These are phyloP conservation scores for Paradoxurus hermaphroditus DNA, from an alignment of 2,113 vertebrate species.

Conservation along the genomic window DNA sequence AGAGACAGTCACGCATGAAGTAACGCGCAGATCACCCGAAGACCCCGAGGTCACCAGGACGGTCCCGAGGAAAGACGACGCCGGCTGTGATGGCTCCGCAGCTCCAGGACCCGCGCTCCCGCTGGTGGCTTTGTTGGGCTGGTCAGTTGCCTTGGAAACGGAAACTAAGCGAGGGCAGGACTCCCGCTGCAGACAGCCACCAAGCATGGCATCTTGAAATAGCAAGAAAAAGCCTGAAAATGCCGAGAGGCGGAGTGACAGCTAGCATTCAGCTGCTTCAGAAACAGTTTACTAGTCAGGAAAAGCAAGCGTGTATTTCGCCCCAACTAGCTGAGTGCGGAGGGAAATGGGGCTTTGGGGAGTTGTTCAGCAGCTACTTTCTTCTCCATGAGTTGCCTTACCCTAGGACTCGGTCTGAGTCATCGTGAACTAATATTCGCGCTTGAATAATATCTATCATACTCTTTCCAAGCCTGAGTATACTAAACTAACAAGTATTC, in stretches of 20 bases:
- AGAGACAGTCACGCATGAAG: constrained; percentile 60
- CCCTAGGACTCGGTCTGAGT: not conserved
- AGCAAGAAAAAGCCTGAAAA: not conserved
- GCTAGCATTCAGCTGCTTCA: not conserved
- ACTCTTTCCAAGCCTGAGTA: not conserved
- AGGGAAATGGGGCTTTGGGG: not conserved
- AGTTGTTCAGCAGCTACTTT: fast-evolving
- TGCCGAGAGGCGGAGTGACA: not conserved
- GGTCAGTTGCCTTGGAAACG: constrained; percentile 86
- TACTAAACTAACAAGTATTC: not conserved
- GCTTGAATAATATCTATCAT: not conserved
- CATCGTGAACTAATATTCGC: not conserved
- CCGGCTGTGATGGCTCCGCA: constrained; percentile 29
- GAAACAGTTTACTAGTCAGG: constrained; percentile 8
- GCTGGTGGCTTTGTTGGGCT: constrained; percentile 62
- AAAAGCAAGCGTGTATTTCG: constrained; percentile 33
- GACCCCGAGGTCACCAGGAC: constrained; percentile 60
- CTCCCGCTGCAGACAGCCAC: constrained; percentile 43
- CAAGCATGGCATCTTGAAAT: not conserved
- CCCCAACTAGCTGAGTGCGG: not conserved
- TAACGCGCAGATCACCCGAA: constrained; percentile 50
- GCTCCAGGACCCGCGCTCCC: constrained; percentile 53
- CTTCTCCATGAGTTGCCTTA: not conserved
- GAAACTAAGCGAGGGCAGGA: constrained; percentile 70
- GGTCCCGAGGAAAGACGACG: constrained; percentile 35